Evolutionary conservation across 2,797 vertebrate species (phyloP).

Genomic region (Enteromius argenteus): DNA sequence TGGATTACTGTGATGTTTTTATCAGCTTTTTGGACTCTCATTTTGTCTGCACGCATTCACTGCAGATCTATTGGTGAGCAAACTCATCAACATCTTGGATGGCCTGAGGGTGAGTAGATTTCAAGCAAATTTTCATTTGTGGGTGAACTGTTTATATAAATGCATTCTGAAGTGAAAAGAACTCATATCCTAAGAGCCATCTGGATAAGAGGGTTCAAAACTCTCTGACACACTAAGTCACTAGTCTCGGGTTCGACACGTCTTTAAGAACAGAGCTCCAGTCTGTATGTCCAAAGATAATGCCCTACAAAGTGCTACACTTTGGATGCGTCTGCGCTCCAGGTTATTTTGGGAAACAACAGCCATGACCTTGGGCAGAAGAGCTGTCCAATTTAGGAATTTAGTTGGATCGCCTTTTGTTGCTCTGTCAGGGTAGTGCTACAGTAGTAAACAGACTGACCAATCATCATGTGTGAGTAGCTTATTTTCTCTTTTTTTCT

Average conservation of each 20-base stretch:
- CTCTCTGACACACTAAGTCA: slow-evolving; percentile 67
- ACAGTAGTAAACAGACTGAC: slow-evolving; percentile 48
- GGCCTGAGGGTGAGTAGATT: neutral
- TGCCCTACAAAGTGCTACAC: slow-evolving; percentile 89
- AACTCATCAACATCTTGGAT: neutral
- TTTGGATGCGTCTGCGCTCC: slow-evolving; percentile 78
- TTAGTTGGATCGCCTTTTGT: slow-evolving; percentile 75
- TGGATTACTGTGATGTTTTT: neutral
- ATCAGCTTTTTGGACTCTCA: neutral
- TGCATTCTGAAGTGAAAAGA: neutral
- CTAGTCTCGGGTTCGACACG: slow-evolving; percentile 82
- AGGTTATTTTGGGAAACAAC: slow-evolving; percentile 91
- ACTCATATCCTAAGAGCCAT: slow-evolving; percentile 46
- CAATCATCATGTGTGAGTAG: neutral
- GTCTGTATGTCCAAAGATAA: slow-evolving; percentile 90
- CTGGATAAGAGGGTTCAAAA: slow-evolving; percentile 58
- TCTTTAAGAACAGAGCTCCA: slow-evolving; percentile 87
- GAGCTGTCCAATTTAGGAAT: slow-evolving; percentile 91
- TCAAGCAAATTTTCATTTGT: neutral
- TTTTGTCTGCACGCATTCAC: neutral
- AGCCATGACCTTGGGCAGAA: slow-evolving; percentile 87
- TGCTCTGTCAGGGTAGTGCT: slow-evolving; percentile 44
- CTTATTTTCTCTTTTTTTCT: neutral
- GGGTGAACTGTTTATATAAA: neutral
- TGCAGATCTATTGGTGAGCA: neutral